Base-by-base conservation (phyloP, 2,797 vertebrate species). In the Tenualosa ilisha region DNA sequence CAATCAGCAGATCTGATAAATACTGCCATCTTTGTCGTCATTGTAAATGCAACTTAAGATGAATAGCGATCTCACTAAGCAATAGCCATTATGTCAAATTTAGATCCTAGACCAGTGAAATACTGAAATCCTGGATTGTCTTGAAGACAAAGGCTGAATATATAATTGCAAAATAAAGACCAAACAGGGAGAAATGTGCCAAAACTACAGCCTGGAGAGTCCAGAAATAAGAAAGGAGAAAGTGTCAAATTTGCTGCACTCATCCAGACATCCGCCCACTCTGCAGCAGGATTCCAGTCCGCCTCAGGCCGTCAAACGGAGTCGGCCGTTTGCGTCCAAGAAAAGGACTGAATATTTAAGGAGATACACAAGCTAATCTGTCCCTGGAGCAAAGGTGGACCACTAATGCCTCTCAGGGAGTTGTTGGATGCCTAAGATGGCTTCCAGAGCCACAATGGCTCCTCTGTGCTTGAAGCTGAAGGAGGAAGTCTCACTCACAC, bases 291-390 rank as follows among this genome's bases (percentile, higher is more conserved):
- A 37, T 46, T 40, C 75, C 43, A 24, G 43, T 54, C 37, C 40
- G 26, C 82, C 61, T 83, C 9, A 37, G 63, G 82, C 22, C 8
- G 3, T 53, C 65, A 72, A 56, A 84, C 50, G 75, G 22, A 50
- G 22, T 37, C 17, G 11, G 68, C 31, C 50, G 40, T 81, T 81
- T 81, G 3, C 31, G 40, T 20, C 24, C 82, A 59, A 82, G 68
- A 84, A 22, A 75, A 26, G 82, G 82, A 59, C 83, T 72, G 86
- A 83, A 81, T 83, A 84, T 81, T 83, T 72, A n/a, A 82, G 59
- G 81, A 65, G 46, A 51, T 81, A 63, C 4, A 43, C 37, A 43
- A 53, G 46, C 24, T 85, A 81, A 85, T 85, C 84, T 59, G 43
- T 40, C 46, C 75, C 75, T 49, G 53, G 75, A 75, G 84, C 40